Evolutionary conservation across 2,888 invertebrate genomes (phyloP).

Genomic region (Drosophila nigritarsus): DNA sequence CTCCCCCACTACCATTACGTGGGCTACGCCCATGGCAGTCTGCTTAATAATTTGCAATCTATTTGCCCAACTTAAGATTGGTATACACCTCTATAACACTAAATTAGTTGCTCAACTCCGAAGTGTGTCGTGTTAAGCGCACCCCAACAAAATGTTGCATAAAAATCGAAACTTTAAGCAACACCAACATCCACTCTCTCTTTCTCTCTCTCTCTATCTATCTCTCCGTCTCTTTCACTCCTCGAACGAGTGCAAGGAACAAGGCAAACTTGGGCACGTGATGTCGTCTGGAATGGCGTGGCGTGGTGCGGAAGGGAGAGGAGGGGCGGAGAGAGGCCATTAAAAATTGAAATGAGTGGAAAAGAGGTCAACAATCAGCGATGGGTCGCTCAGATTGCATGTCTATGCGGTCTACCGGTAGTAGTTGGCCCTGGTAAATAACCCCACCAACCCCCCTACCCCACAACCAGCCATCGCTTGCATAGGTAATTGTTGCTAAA

Average conservation of each 20-base stretch:
- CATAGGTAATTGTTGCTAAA: conserved; percentile 62
- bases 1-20: neutral
- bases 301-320: conserved; percentile 7
- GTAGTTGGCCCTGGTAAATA: conserved; percentile 10
- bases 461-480: neutral
- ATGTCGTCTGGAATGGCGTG: conserved; percentile 21
- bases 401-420: conserved; percentile 58
- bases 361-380: conserved; percentile 75
- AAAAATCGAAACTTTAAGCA: conserved; percentile 68
- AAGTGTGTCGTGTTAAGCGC: conserved; percentile 20
- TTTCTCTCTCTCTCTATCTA: neutral
- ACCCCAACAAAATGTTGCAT: conserved; percentile 35
- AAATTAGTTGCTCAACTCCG: conserved; percentile 30
- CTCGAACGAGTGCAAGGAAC: conserved; percentile 17
- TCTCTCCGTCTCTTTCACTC: neutral
- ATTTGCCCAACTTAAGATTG: conserved; percentile 41
- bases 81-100: conserved; percentile 20
- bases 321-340: conserved; percentile 10
- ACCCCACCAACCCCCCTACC: neutral
- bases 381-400: conserved; percentile 67
- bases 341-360: conserved; percentile 48
- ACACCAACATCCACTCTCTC: conserved; percentile 23
- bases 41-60: conserved; percentile 4
- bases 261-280: conserved; percentile 45
- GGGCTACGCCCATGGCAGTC: neutral